Evolutionary conservation across 2,113 vertebrate genomes (phyloP).

Genomic region (Mixornis gularis): DNA sequence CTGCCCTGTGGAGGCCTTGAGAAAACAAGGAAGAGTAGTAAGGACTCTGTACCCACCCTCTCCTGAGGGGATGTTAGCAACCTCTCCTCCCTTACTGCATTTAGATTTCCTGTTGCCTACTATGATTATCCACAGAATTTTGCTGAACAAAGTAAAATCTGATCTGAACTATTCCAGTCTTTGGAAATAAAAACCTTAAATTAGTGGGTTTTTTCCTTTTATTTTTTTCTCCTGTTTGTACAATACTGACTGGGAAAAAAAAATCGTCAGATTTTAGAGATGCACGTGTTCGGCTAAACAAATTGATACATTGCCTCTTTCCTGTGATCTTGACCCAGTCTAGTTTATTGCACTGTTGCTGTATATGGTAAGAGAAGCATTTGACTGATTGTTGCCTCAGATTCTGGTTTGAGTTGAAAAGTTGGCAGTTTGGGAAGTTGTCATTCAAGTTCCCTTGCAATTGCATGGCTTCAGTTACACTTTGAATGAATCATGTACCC

Average conservation of each 20-base stretch:
- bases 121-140: background rate
- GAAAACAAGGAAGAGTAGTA: background rate
- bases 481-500: background rate
- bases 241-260: background rate
- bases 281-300: background rate
- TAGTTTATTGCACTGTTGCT: background rate
- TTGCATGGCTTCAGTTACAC: background rate
- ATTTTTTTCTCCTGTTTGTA: background rate
- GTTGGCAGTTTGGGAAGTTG: background rate
- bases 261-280: background rate
- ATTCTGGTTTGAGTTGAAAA: background rate
- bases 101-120: background rate
- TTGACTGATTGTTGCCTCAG: background rate
- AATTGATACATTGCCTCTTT: background rate
- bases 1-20: background rate
- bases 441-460: background rate
- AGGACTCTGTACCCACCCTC: fast-evolving
- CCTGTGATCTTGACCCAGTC: background rate
- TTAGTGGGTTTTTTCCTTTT: background rate
- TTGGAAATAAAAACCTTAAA: background rate
- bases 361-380: background rate
- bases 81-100: background rate
- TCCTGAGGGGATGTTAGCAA: background rate
- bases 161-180: background rate
- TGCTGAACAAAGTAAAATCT: background rate